Evolutionary conservation across 1,140 invertebrate species (phyloP).

Genomic region (Diabrotica undecimpunctata): DNA sequence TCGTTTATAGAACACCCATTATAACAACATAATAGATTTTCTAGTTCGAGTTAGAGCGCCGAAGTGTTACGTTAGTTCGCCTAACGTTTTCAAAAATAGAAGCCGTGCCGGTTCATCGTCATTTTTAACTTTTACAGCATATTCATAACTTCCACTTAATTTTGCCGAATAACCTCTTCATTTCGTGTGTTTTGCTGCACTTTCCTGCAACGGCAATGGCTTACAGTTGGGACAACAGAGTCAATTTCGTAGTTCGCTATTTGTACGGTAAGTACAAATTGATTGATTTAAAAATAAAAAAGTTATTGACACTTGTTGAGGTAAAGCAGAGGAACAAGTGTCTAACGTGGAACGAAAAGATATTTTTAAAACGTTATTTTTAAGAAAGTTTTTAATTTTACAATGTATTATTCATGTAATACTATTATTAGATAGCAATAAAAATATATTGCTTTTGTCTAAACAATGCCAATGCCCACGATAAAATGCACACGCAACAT

Average conservation of each 20-base stretch:
- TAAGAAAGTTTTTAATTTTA: not conserved
- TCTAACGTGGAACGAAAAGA: not conserved
- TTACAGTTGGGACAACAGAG: slow-evolving; percentile 76
- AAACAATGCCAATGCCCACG: not conserved
- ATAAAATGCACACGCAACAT: not conserved
- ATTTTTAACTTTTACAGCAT: slow-evolving; percentile 18
- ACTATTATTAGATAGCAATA: no score
- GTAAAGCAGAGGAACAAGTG: not conserved
- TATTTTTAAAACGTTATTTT: not conserved
- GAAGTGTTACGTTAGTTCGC: slow-evolving; percentile 16
- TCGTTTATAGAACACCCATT: not conserved
- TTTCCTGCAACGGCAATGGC: slow-evolving; percentile 51
- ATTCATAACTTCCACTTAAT: slow-evolving; percentile 8
- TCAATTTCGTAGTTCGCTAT: slow-evolving; percentile 73
- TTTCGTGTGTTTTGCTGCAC: not conserved
- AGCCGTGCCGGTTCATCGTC: slow-evolving; percentile 22
- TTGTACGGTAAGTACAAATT: slow-evolving; percentile 61
- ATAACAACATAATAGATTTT: slow-evolving; percentile 6
- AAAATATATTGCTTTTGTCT: not conserved
- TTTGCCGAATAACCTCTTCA: not conserved
- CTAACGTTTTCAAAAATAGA: slow-evolving; percentile 32
- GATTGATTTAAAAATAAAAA: not conserved
- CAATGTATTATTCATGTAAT: no score
- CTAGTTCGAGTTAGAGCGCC: slow-evolving; percentile 8
- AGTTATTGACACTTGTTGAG: not conserved